phyloP scores from a whole-genome alignment of 2,113 vertebrate genomes.

The Prinia subflava region DNA sequence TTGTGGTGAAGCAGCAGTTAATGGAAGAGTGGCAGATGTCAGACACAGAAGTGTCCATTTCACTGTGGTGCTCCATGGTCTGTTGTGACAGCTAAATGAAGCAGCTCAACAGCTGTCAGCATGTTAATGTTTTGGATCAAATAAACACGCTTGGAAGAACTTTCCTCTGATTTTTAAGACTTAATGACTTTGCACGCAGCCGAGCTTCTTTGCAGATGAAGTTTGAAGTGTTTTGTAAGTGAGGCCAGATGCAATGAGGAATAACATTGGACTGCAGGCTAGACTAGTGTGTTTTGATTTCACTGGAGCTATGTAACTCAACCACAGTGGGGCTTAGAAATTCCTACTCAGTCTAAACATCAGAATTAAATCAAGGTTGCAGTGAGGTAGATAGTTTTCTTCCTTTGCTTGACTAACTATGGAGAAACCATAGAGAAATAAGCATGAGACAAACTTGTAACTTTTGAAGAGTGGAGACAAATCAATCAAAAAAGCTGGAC shows the following conservation, averaged over 20 bases:
- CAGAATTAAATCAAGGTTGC: neutral
- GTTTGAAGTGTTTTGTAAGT: neutral
- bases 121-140: conserved; percentile 3
- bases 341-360: neutral
- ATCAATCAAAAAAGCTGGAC: neutral
- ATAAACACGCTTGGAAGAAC: conserved; percentile 41
- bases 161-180: conserved; percentile 33
- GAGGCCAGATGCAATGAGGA: neutral
- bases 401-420: neutral
- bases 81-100: conserved; percentile 35
- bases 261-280: neutral
- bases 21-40: conserved; percentile 45
- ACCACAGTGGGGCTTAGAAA: neutral
- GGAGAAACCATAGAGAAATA: neutral
- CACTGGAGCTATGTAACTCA: neutral
- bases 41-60: conserved; percentile 41
- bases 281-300: neutral
- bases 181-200: neutral
- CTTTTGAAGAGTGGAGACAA: neutral
- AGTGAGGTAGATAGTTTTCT: neutral
- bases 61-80: neutral
- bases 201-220: neutral
- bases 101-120: conserved; percentile 11
- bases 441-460: neutral
- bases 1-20: conserved; percentile 10